These are phyloP conservation scores for Clytia hemisphaerica DNA, from an alignment of 30 jellyfish, hydroid and myxozoan species.

Conservation along the genomic window DNA sequence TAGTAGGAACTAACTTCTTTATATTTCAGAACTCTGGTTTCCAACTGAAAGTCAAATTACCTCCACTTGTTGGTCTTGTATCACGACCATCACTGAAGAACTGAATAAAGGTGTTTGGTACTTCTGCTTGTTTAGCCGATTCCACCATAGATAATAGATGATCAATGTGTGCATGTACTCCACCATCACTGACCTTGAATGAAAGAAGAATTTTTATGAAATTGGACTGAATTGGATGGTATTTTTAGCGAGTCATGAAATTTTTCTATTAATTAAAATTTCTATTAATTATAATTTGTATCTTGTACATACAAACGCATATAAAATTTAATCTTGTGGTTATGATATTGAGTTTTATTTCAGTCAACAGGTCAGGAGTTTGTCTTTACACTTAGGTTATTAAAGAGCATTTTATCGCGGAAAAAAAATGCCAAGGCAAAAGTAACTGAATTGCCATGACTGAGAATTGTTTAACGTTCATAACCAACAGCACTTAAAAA, in stretches of 20 bases:
- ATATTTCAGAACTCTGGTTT: too few species aligned
- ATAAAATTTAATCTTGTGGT: neutral
- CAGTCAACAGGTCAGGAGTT: too few species aligned
- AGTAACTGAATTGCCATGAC: too few species aligned
- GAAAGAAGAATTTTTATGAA: neutral
- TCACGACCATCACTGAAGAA: slow-evolving; percentile 97
- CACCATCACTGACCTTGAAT: slow-evolving; percentile 98
- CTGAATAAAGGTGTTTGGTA: slow-evolving; percentile 79
- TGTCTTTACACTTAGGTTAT: too few species aligned
- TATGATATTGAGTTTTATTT: neutral
- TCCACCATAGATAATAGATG: slow-evolving; percentile 86
- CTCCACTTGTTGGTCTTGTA: slow-evolving; percentile 97
- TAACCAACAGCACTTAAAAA: too few species aligned
- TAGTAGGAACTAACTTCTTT: too few species aligned
- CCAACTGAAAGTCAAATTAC: too few species aligned
- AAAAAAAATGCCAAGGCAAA: too few species aligned
- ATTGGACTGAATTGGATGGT: too few species aligned
- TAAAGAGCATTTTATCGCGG: too few species aligned
- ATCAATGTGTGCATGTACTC: slow-evolving; percentile 96
- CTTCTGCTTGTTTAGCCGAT: slow-evolving; percentile 67
- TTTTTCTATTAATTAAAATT: too few species aligned
- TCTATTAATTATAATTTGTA: neutral
- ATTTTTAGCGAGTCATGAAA: neutral
- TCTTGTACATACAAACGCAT: neutral
- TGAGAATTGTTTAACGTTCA: too few species aligned